Percentiles rank a stretch among this genome's conserved stretches.
Conservation (phyloP, 2,888 invertebrate genomes). For the Heliconius hortense region DNA sequence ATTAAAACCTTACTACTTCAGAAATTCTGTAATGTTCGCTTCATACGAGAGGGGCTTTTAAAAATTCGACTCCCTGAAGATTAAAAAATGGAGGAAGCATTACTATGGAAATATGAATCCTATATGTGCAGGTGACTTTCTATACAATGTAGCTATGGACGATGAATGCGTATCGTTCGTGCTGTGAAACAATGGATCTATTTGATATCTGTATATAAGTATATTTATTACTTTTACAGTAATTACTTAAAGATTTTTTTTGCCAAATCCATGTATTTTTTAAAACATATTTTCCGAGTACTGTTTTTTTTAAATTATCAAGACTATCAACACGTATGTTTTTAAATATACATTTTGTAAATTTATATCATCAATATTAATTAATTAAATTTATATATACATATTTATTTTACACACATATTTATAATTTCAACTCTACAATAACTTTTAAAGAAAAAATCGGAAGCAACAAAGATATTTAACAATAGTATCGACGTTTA, state of each 20-base stretch:
- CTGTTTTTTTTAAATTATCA: background rate
- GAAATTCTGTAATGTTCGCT: slow-evolving; percentile 4
- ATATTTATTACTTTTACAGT: background rate
- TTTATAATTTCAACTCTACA: background rate
- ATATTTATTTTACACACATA: too few relatives aligned
- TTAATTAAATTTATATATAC: background rate
- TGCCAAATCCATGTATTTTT: background rate
- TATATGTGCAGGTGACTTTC: slow-evolving; percentile 2
- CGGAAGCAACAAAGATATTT: background rate
- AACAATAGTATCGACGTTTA: background rate
- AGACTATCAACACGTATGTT: too few relatives aligned
- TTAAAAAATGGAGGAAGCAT: slow-evolving; percentile 7
- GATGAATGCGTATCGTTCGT: background rate
- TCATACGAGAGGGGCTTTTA: slow-evolving; percentile 15
- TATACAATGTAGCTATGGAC: background rate
- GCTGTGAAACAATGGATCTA: slow-evolving; percentile 1
- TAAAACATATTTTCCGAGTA: background rate
- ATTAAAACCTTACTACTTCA: background rate
- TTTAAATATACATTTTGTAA: too few relatives aligned
- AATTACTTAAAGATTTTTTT: background rate
- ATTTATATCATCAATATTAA: background rate
- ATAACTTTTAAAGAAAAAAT: background rate
- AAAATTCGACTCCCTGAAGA: slow-evolving; percentile 15
- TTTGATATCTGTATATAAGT: background rate
- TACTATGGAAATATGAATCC: slow-evolving; percentile 11